Base-by-base conservation (phyloP, 2,888 invertebrate species). In the Branchipolynoe longqiensis region DNA sequence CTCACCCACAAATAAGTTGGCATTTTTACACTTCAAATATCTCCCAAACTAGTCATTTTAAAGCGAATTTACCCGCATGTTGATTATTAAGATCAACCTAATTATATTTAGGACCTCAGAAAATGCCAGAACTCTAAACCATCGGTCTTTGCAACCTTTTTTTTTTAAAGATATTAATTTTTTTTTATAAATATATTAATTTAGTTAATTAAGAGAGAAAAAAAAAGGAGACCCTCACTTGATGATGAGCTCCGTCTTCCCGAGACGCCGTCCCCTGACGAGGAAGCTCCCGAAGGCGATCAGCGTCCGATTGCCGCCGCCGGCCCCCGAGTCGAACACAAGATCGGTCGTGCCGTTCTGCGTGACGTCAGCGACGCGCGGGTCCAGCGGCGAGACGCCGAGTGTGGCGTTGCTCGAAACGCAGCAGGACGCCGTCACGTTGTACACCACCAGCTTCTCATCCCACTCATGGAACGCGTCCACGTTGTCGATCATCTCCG, bases 271-370 rank as follows among this genome's bases (percentile, higher is more conserved):
- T 1, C 78, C 78, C 22, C 48, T 78, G 31, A 78, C 48, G 28
- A 12, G 18, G 48, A 78, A 78, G 28, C 48, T 31, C 1, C 48
- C 78, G 18, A 48, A 1, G 3, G 78, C 78, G 3, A 78, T 18
- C 36, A 33, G 36, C 69, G 69, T 69, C 36, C 69, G 36, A 25
- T 54, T 54, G 4, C 31, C 54, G 28, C n/a, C 41, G 8, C 62
- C n/a, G 1, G 12, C 78, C 6, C 8, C 6, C n/a, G 41, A 2
- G 6, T 12, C 22, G 25, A 78, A 78, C 22, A 31, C 0, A 6
- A 78, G 78, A 41, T 78, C 48, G 48, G 18, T 22, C 25, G 78
- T 28, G 4, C 48, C 78, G 28, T 78, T 78, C 78, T 78, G 25
- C 3, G 78, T 25, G 3, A 78, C 78, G 0, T 25, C 48, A 4